Evolutionary conservation across 1,140 invertebrate species (phyloP), one percentile per base, ranked within the genome.

Genomic region (Formica exsecta): DNA sequence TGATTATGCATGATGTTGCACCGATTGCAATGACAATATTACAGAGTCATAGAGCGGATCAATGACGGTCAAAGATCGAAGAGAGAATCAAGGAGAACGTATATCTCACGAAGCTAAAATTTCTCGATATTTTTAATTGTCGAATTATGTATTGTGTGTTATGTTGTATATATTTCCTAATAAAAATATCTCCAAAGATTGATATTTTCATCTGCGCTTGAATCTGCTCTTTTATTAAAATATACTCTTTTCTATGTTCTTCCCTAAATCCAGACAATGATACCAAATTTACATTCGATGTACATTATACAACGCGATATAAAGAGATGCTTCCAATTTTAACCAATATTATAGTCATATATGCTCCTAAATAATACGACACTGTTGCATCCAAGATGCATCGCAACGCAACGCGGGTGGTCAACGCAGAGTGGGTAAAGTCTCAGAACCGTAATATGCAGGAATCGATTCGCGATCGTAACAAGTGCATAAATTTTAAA

Each of bases 41-140:
- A 89, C 75, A 62, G 59, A 86, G 73, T 87, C 57, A 87, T 89
- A 90, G 77, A 90, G 77, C 71, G 84, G 87, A 92, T 91, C 90
- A 92, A 92, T 91, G 89, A 80, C 81, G 89, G 57, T 81, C 48
- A 68, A 66, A 57, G 86, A 79, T 73, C 81, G 80, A 80, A 32
- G n/a, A 19, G 44, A 48, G 44, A 71, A 38, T 1, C 36, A 62
- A n/a, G 54, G 16, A 70, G 32, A 36, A 41, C 11, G 36, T 36
- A 19, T 13, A 22, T n/a, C 5, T 77, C 16, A 22, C 36, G 13
- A 22, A 13, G 61, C 13, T 5, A 6, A 44, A n/a, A 44, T 66
- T 32, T 25, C 13, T n/a, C 6, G 29, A 48, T 11, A 25, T 32
- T 65, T 64, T 0, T 19, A 25, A 29, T 19, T 22, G 13, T 41